Base-by-base conservation (phyloP, 2,113 vertebrate genomes). In the Amia ocellicauda region DNA sequence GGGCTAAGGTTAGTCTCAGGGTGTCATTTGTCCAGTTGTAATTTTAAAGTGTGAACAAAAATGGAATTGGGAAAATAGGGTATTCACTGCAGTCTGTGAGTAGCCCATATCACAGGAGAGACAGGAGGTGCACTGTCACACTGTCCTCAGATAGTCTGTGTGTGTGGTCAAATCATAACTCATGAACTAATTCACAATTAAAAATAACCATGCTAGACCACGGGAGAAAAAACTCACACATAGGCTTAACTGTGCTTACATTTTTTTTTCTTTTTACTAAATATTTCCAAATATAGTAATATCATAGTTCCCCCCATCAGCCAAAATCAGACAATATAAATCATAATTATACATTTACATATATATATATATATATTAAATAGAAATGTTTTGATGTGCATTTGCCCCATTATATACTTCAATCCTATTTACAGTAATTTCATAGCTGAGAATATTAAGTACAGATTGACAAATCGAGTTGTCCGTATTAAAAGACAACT, bases 381-480 rank as follows among this genome's bases (percentile, higher is more conserved):
- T 57, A 53, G 3, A 19, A 40, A 36, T 55, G 42, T 42, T 50
- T 49, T 65, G 74, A 43, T 29, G 58, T 47, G 60, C 64, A 50
- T 63, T 65, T 22, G 62, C 43, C 43, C 43, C 7, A 40, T 43
- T 28, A 24, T 11, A 63, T 40, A 36, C 51, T 36, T 45, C 19
- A 69, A 63, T 54, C 40, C 20, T 19, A 58, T 73, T 66, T 73
- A 70, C 54, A 71, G 72, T 77, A 72, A 82, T 74, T 79, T 72
- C 70, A 73, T 80, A 67, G 80, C 75, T 50, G 80, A 72, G 74
- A 64, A 75, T 76, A 76, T 84, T 83, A 81, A 78, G 84, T 79
- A 50, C 14, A 82, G 68, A 64, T 20, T 43, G 49, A 80, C 69
- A 83, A 66, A 79, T 79, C 27, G 78, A 78, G 71, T 76, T 75